These are phyloP conservation scores for Cavia aperea DNA, from an alignment of 2,113 vertebrate genomes.

Conservation along the genomic window DNA sequence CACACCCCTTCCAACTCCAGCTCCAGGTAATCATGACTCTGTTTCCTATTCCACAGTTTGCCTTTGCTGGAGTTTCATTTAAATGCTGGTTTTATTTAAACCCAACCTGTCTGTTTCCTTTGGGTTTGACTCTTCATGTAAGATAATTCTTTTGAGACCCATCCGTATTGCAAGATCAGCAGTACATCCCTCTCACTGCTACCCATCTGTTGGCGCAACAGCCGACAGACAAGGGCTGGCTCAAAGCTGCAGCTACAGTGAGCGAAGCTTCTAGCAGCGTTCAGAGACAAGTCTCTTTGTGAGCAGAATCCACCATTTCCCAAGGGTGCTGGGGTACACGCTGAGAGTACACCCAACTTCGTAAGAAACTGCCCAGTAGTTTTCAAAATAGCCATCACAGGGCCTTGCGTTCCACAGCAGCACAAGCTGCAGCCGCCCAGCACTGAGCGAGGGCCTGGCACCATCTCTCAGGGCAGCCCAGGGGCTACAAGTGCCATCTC, in stretches of 20 bases:
- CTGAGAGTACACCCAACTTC: neutral
- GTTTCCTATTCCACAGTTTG: neutral
- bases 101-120: neutral
- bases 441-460: no score
- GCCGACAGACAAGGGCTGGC: neutral
- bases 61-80: neutral
- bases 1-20: neutral
- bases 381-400: neutral
- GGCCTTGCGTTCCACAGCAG: neutral
- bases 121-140: neutral
- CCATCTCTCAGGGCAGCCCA: neutral
- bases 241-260: neutral
- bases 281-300: neutral
- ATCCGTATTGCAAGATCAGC: neutral
- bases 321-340: neutral
- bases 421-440: neutral
- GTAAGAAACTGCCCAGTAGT: neutral
- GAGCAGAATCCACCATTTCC: neutral
- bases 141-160: neutral
- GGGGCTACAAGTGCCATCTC: neutral
- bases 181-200: neutral
- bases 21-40: neutral
- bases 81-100: neutral
- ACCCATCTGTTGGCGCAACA: neutral
- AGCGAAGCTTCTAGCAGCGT: neutral